These are phyloP conservation scores for Microctonus aethiopoides DNA, from an alignment of 2,888 invertebrate species.

Conservation along the genomic window DNA sequence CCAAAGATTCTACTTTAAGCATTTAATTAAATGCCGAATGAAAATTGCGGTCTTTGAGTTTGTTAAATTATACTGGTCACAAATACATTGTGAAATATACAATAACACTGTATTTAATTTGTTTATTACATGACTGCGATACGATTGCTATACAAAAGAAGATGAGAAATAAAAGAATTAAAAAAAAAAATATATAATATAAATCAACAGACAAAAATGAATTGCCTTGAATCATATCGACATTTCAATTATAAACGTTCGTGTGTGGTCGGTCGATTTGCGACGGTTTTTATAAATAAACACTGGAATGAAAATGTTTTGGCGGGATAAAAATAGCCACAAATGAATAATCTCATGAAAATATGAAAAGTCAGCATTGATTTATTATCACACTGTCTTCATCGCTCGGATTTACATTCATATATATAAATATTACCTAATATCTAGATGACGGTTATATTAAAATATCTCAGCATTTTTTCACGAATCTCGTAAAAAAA, in stretches of 20 bases:
- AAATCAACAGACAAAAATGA: slow-evolving; percentile 18
- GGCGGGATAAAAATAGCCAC: neutral
- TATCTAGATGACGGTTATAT: neutral
- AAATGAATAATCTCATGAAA: neutral
- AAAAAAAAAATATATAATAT: neutral
- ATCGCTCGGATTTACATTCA: neutral
- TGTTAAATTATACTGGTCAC: neutral
- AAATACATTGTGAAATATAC: slow-evolving; percentile 2
- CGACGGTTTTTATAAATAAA: neutral
- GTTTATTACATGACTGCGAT: too few species aligned
- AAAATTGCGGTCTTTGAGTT: slow-evolving; percentile 19
- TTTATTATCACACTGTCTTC: neutral
- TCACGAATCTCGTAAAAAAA: neutral
- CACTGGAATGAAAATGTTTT: neutral
- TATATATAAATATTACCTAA: neutral
- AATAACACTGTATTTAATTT: slow-evolving; percentile 13
- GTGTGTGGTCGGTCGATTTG: neutral
- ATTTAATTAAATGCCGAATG: slow-evolving; percentile 25
- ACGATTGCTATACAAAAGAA: too few species aligned
- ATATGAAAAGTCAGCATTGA: neutral
- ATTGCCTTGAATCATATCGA: slow-evolving; percentile 5
- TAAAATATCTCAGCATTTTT: neutral
- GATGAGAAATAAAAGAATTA: too few species aligned
- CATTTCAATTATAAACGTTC: slow-evolving; percentile 7
- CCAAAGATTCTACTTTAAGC: neutral